Conservation (phyloP, 2,113 vertebrate genomes). For the Epinephelus moara region DNA sequence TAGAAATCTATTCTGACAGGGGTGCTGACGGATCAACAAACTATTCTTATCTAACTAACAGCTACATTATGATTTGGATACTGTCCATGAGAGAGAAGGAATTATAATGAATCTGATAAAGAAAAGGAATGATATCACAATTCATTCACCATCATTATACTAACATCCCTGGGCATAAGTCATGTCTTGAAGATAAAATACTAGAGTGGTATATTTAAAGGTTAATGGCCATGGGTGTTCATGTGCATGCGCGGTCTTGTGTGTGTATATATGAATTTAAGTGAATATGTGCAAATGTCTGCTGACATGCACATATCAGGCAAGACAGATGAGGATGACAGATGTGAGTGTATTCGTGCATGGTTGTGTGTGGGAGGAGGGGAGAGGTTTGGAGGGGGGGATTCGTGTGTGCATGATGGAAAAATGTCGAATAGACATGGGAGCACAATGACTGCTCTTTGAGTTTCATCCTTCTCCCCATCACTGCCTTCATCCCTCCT, state of each 20-base stretch:
- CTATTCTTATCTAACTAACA: conserved; percentile 15
- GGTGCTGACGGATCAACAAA: conserved; percentile 16
- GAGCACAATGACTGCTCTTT: conserved; percentile 87
- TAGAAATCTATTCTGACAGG: neutral
- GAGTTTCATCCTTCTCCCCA: conserved; percentile 90
- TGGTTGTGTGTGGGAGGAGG: conserved; percentile 42
- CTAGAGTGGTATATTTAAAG: conserved; percentile 66
- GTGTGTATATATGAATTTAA: conserved; percentile 51
- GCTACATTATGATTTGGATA: neutral
- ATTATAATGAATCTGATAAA: conserved; percentile 14
- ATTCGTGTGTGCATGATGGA: conserved; percentile 74
- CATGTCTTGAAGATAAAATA: conserved; percentile 63
- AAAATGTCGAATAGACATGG: conserved; percentile 77
- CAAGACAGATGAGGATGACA: conserved; percentile 78
- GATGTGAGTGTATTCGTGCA: conserved; percentile 73
- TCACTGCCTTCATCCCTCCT: conserved; percentile 74
- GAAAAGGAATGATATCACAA: conserved; percentile 34
- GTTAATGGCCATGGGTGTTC: conserved; percentile 64
- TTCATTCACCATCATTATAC: conserved; percentile 51
- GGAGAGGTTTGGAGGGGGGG: neutral
- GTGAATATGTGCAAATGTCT: conserved; percentile 69
- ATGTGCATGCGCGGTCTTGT: conserved; percentile 23
- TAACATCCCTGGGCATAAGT: conserved; percentile 45
- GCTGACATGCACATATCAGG: conserved; percentile 66
- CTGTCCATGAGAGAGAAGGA: conserved; percentile 2